Conservation (phyloP, 2,888 invertebrate species). For the Epirrhoe tristata region DNA sequence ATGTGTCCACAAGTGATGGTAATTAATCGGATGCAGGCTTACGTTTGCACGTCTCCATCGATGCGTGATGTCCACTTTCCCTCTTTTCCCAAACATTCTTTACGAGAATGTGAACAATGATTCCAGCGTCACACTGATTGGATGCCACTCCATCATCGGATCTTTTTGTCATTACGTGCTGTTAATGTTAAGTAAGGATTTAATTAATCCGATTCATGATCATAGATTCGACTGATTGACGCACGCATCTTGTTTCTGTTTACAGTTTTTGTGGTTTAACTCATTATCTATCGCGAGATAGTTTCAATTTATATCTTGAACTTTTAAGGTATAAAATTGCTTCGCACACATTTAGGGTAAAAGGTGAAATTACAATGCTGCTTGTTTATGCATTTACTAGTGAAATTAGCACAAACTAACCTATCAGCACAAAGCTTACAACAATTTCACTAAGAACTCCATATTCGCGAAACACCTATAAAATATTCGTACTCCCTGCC, state of each 20-base stretch:
- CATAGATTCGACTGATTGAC: slow-evolving; percentile 11
- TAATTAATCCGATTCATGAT: slow-evolving; percentile 20
- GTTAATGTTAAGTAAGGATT: slow-evolving; percentile 28
- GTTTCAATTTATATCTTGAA: background rate
- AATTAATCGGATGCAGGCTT: slow-evolving; percentile 39
- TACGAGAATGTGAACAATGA: slow-evolving; percentile 47
- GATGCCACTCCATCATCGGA: slow-evolving; percentile 36
- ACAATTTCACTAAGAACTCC: slow-evolving; percentile 8
- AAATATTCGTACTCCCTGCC: slow-evolving; percentile 24
- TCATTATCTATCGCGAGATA: background rate
- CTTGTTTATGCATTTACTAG: background rate
- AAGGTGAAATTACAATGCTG: background rate
- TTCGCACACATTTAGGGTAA: background rate
- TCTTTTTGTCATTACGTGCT: slow-evolving; percentile 16
- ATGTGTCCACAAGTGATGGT: slow-evolving; percentile 31
- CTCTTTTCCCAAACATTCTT: slow-evolving; percentile 68
- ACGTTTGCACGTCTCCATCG: slow-evolving; percentile 52
- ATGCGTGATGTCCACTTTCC: slow-evolving; percentile 69
- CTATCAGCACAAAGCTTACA: background rate
- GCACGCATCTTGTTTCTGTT: slow-evolving; percentile 1
- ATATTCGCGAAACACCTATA: slow-evolving; percentile 5
- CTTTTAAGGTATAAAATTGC: background rate
- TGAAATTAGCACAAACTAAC: background rate
- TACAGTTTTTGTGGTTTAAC: background rate
- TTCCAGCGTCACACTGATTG: slow-evolving; percentile 46